Evolutionary conservation across 2,888 invertebrate species (phyloP).

Genomic region (Neoascia interrupta): DNA sequence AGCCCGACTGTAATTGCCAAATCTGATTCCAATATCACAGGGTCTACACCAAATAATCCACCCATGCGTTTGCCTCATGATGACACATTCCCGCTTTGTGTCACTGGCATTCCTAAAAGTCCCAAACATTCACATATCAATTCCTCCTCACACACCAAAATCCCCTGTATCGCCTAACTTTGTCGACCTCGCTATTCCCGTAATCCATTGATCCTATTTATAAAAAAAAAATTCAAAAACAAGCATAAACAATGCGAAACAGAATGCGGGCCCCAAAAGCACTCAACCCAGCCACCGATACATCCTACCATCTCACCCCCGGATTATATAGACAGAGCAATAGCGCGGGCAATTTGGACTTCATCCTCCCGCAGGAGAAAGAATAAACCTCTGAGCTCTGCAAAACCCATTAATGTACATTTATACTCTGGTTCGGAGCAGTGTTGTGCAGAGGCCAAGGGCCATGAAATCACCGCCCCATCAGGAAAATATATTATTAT

Average conservation of each 20-base stretch:
- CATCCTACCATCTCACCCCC: neutral
- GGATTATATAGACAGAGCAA: neutral
- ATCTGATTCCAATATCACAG: too few species aligned
- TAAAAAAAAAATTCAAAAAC: constrained; percentile 40
- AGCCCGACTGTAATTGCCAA: too few species aligned
- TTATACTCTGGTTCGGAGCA: constrained; percentile 29
- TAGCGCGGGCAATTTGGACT: neutral
- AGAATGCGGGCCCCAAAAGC: constrained; percentile 24
- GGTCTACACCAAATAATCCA: too few species aligned
- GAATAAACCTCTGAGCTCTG: constrained; percentile 26
- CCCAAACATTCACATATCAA: too few species aligned
- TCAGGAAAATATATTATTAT: constrained; percentile 51
- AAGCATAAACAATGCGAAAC: constrained; percentile 56
- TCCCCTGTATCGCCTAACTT: too few species aligned
- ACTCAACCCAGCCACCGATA: neutral
- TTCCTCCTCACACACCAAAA: too few species aligned
- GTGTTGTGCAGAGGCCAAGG: constrained; percentile 29
- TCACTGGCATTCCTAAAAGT: too few species aligned
- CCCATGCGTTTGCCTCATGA: too few species aligned
- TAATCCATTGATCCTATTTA: constrained; percentile 65
- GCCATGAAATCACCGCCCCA: constrained; percentile 51
- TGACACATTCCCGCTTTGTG: too few species aligned
- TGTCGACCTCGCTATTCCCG: constrained; percentile 36
- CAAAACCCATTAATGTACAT: constrained; percentile 55
- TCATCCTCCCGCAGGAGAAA: constrained; percentile 7